Evolutionary conservation across 2,888 invertebrate genomes (phyloP).

Genomic region (Zygothrica quintamaculata): DNA sequence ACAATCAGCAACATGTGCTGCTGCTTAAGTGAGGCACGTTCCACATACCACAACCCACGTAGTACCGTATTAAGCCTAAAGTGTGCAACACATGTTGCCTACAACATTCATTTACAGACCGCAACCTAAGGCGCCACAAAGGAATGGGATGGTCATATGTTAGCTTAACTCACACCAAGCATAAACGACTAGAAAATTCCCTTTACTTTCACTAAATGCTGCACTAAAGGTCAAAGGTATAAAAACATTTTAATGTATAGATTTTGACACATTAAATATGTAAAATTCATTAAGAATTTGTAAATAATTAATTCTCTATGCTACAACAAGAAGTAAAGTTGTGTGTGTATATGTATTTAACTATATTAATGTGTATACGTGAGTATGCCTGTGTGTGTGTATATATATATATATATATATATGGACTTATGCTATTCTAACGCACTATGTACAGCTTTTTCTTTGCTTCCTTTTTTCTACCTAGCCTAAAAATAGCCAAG

Average conservation of each 20-base stretch:
- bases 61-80: conserved; percentile 5
- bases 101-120: conserved; percentile 2
- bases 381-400: neutral
- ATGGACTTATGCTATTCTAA: neutral
- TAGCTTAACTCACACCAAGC: too few species aligned
- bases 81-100: conserved; percentile 45
- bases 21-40: conserved; percentile 1
- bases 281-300: too few species aligned
- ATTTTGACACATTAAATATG: conserved; percentile 3
- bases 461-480: conserved; percentile 18
- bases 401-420: neutral
- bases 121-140: conserved; percentile 2
- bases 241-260: neutral
- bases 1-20: too few species aligned
- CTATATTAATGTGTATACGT: neutral
- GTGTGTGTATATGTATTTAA: neutral
- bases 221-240: too few species aligned
- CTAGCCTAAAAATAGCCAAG: conserved; percentile 57
- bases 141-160: too few species aligned
- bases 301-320: neutral
- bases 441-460: conserved; percentile 2
- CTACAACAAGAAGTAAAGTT: neutral
- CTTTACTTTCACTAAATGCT: too few species aligned
- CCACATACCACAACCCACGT: conserved; percentile 29
- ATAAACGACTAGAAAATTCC: too few species aligned